These are phyloP conservation scores for Umimayanthus kanabou DNA, from an alignment of 92 coral and sea anemone species.

Conservation along the genomic window DNA sequence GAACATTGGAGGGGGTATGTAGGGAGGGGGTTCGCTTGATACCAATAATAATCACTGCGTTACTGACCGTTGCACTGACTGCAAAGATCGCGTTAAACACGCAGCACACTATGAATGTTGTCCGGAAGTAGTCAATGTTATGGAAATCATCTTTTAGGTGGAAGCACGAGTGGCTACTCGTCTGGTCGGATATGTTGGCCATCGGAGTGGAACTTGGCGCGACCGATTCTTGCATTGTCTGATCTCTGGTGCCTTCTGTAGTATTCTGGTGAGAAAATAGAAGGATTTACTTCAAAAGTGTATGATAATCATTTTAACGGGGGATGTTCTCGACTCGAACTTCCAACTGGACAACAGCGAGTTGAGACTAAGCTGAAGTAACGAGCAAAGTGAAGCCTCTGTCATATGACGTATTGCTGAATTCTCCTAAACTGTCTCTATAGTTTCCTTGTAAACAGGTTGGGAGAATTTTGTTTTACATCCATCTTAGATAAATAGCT, in stretches of 20 bases:
- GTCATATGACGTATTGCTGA: too few relatives aligned
- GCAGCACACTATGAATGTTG: constrained; percentile 28
- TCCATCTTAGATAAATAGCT: too few relatives aligned
- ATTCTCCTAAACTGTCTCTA: too few relatives aligned
- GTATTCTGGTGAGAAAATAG: not conserved
- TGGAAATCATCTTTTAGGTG: not conserved
- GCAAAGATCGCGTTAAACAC: constrained; percentile 33
- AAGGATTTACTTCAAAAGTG: too few relatives aligned
- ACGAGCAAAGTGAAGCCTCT: too few relatives aligned
- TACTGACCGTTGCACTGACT: not conserved
- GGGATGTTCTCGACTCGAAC: too few relatives aligned
- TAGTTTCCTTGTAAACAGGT: too few relatives aligned
- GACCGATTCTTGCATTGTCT: not conserved
- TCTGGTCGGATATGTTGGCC: constrained; percentile 11
- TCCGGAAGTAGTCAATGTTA: constrained; percentile 6
- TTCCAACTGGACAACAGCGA: too few relatives aligned
- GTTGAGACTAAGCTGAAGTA: too few relatives aligned
- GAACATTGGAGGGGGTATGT: constrained; percentile 34
- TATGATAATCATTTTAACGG: too few relatives aligned
- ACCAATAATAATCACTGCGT: constrained; percentile 16
- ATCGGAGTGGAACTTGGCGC: not conserved
- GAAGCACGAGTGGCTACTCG: not conserved
- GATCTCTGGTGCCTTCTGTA: not conserved
- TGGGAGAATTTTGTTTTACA: too few relatives aligned
- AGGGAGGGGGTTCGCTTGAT: constrained; percentile 16